Conservation (phyloP, 2,113 vertebrate genomes). For the Australoheros scitulus region DNA sequence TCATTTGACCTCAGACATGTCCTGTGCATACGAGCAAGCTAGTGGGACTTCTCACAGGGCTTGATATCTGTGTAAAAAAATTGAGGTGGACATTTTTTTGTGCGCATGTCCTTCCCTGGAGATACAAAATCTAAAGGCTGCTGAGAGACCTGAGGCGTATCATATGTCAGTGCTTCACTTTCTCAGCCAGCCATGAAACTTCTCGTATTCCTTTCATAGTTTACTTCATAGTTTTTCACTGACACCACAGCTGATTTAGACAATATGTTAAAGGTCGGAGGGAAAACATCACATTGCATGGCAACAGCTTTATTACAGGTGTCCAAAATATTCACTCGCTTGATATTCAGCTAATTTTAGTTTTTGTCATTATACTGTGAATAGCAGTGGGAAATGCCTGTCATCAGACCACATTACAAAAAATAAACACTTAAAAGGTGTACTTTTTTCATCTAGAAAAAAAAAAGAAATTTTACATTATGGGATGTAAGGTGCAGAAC, state of each 20-base stretch:
- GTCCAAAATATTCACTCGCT: not conserved
- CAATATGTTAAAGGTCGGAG: not conserved
- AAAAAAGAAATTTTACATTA: not conserved
- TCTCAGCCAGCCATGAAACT: conserved; percentile 32
- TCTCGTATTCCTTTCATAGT: conserved; percentile 41
- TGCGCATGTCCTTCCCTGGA: not conserved
- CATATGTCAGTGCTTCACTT: conserved; percentile 26
- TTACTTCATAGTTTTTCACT: conserved; percentile 33
- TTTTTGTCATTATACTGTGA: not conserved
- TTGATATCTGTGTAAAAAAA: conserved; percentile 29
- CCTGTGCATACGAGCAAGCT: conserved; percentile 40
- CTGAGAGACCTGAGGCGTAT: not conserved
- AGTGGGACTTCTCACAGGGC: conserved; percentile 36
- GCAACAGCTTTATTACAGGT: not conserved
- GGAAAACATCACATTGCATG: not conserved
- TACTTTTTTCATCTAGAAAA: not conserved
- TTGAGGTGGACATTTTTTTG: conserved; percentile 15
- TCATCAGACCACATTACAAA: not conserved
- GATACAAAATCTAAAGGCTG: not conserved
- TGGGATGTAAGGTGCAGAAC: not conserved
- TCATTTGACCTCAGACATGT: conserved; percentile 63
- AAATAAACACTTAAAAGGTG: too few relatives aligned
- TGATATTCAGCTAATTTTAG: not conserved
- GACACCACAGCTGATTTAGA: not conserved
- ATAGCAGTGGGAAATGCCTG: too few relatives aligned